Evolutionary conservation across 2,888 invertebrate species (phyloP).

Genomic region (Ommatoiulus sabulosus): DNA sequence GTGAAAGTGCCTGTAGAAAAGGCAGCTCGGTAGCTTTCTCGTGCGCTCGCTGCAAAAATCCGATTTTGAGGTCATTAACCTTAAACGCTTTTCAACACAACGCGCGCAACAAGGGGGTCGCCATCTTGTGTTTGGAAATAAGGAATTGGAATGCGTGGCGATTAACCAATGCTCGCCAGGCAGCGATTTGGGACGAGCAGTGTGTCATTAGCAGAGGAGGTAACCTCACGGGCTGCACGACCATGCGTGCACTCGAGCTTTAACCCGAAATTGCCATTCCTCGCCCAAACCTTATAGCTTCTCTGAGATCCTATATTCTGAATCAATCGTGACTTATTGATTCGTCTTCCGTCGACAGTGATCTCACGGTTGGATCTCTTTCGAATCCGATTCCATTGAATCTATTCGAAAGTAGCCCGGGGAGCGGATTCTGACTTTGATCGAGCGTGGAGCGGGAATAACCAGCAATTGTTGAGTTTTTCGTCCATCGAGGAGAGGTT

Average conservation of each 20-base stretch:
- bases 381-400: background rate
- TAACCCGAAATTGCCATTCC: no score
- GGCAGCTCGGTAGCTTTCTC: background rate
- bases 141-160: background rate
- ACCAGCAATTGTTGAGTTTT: background rate
- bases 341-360: background rate
- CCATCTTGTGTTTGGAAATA: background rate
- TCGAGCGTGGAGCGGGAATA: background rate
- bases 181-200: background rate
- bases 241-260: no score
- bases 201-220: background rate
- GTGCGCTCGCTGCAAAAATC: background rate
- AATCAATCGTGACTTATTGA: background rate
- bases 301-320: background rate
- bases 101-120: background rate
- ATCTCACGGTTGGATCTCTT: background rate
- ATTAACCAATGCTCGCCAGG: background rate
- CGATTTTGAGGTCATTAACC: constrained; percentile 41
- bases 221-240: background rate
- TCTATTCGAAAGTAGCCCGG: background rate
- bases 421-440: background rate
- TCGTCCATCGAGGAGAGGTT: background rate
- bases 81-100: background rate
- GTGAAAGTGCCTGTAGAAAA: constrained; percentile 16
- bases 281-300: no score